Evolutionary conservation across 92 coral and sea anemone genomes (phyloP), one percentile per base, ranked within the genome.

Genomic region (Pocillopora meandrina): DNA sequence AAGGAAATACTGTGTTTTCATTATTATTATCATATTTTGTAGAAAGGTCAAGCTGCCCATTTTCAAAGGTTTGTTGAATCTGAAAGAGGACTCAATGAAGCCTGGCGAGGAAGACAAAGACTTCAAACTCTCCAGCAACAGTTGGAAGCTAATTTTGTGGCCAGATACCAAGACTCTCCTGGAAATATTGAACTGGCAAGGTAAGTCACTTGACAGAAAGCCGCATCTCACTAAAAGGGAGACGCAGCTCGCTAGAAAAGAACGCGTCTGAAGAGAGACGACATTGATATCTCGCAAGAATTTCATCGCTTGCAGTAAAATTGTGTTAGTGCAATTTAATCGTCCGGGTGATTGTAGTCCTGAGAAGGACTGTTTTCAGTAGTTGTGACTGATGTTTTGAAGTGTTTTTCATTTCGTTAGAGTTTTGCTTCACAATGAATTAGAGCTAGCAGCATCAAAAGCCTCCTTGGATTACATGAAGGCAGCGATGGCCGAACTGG

Each of bases 1-100:
- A 5, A 42, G 8, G 52, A 42, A 42, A 42, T 42, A 3, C 4
- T 3, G 6, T 70, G 2, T 26, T 26, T 26, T 26, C 31, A 65
- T 18, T 65, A 19, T 33, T 33, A 26, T 18, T 21, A 19, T 60
- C 20, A 33, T 61, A 35, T 6, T 17, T 52, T 56, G 8, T 56
- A 95, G 98, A 94, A 95, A 77, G 95, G 95, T 60, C 98, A 95
- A 84, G 95, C 95, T 75, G 89, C 93, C 19, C 98, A 94, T 83
- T 90, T 95, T 78, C 92, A 90, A 74, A 61, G 93, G 67, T 92
- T 93, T 68, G 65, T 95, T 69, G 97, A 85, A 59, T 86, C 98
- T 2, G 97, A 93, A 85, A 89, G 86, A 81, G 94, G 98, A 10
- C 83, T 86, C 52, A 95, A 95, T 86, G 89, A 88, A 65, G 87